Evolutionary conservation across 2,888 invertebrate species (phyloP).

Genomic region (Ectemnius cavifrons): DNA sequence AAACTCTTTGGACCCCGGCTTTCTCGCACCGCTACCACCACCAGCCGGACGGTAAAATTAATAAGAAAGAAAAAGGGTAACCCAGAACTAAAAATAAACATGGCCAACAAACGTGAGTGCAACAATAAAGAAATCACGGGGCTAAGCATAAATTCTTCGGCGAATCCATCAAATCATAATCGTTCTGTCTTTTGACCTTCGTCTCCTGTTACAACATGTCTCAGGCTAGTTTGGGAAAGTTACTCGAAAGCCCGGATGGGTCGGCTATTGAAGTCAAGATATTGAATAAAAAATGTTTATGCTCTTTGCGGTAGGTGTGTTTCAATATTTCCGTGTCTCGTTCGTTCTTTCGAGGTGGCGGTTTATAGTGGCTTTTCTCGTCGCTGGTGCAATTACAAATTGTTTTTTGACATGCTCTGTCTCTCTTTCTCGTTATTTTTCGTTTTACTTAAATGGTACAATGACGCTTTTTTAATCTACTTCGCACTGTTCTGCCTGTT

Average conservation of each 20-base stretch:
- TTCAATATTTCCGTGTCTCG: slow-evolving; percentile 17
- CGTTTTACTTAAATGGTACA: slow-evolving; percentile 62
- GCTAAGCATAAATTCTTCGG: slow-evolving; percentile 17
- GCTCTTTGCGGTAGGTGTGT: slow-evolving; percentile 16
- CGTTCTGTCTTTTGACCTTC: slow-evolving; percentile 14
- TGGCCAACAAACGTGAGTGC: slow-evolving; percentile 18
- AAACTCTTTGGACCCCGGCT: slow-evolving; percentile 52
- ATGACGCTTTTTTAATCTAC: slow-evolving; percentile 69
- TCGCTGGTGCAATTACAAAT: slow-evolving; percentile 54
- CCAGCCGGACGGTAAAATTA: slow-evolving; percentile 28
- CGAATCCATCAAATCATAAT: slow-evolving; percentile 10
- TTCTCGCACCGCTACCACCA: slow-evolving; percentile 36
- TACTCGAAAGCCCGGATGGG: slow-evolving; percentile 16
- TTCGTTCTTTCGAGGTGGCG: slow-evolving; percentile 38
- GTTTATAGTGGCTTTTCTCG: slow-evolving; percentile 36
- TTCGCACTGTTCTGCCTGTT: slow-evolving; percentile 73
- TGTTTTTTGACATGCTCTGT: slow-evolving; percentile 53
- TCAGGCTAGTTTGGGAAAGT: not conserved
- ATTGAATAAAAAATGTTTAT: slow-evolving; percentile 45
- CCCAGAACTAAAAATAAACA: slow-evolving; percentile 10
- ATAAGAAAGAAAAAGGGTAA: slow-evolving; percentile 11
- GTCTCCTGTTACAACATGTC: slow-evolving; percentile 27
- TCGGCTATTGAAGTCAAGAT: slow-evolving; percentile 13
- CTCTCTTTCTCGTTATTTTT: slow-evolving; percentile 43
- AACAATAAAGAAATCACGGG: slow-evolving; percentile 18